Evolutionary conservation across 2,797 vertebrate genomes (phyloP).

Genomic region (Pelochelys cantorii): DNA sequence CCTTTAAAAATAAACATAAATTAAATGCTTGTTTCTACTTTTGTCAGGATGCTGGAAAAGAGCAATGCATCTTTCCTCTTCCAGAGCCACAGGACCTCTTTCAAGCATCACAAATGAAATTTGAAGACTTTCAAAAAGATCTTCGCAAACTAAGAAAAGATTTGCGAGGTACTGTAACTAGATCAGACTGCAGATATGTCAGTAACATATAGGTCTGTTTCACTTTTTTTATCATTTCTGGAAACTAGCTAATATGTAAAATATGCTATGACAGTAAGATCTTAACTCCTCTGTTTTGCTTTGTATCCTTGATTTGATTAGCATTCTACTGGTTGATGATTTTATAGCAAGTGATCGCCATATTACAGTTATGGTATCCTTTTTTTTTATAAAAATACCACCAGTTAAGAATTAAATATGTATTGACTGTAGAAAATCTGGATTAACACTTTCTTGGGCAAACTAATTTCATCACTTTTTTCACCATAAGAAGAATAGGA

Average conservation of each 20-base stretch:
- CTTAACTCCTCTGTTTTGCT: not conserved
- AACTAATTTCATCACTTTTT: not conserved
- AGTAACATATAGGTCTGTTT: not conserved
- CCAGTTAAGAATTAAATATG: not conserved
- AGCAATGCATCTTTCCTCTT: conserved; percentile 92
- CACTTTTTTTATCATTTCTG: not conserved
- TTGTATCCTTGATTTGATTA: not conserved
- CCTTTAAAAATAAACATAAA: not conserved
- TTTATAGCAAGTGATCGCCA: not conserved
- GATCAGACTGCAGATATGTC: not conserved
- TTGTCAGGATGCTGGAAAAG: conserved; percentile 91
- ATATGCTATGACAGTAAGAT: not conserved
- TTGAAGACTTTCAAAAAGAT: conserved; percentile 97
- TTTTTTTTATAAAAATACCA: no score
- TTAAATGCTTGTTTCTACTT: conserved; percentile 22
- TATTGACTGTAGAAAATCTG: not conserved
- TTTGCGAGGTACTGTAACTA: conserved; percentile 85
- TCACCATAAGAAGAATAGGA: not conserved
- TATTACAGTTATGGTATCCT: not conserved
- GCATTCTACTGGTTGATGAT: not conserved
- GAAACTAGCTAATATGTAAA: not conserved
- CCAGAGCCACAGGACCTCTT: conserved; percentile 97
- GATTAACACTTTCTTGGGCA: not conserved
- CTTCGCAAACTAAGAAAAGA: conserved; percentile 92
- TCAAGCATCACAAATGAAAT: conserved; percentile 96